Evolutionary conservation across 1,140 invertebrate genomes (phyloP), one percentile per base, ranked within the genome.

Genomic region (Physella acuta): DNA sequence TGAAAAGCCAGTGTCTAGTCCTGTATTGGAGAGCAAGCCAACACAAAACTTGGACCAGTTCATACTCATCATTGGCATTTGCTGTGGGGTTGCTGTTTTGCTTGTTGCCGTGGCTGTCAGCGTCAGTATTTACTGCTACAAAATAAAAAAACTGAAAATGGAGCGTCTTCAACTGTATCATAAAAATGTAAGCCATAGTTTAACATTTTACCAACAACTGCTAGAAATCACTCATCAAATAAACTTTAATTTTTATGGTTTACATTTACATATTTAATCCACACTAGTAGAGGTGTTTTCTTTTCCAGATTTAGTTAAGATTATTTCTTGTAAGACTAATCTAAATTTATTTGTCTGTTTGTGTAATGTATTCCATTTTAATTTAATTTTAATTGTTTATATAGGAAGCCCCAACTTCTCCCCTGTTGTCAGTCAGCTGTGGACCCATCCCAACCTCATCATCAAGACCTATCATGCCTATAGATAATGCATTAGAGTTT

Each of bases 401-500:
- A n/a, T n/a, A n/a, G n/a, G n/a, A n/a, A n/a, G n/a, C n/a, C n/a
- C n/a, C n/a, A n/a, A n/a, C n/a, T n/a, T n/a, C n/a, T n/a, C n/a
- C n/a, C n/a, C n/a, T n/a, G n/a, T n/a, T n/a, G n/a, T n/a, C n/a
- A n/a, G n/a, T n/a, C n/a, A n/a, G n/a, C n/a, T n/a, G n/a, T n/a
- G n/a, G n/a, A n/a, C n/a, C n/a, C n/a, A n/a, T n/a, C n/a, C n/a
- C n/a, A n/a, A n/a, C n/a, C n/a, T n/a, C n/a, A 20, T 30, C 28
- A 5, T 65, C 62, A 3, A 37, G 49, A 30, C 28, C 24, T 80
- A 97, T 97, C 82, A 94, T 98, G 8, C 94, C 95, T 0, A 85
- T 95, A 62, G 95, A 98, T 81, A 89, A 90, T 4, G 90, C 91
- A 69, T 98, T 94, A 94, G 95, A 98, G 84, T 90, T 97, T 55